Percentiles rank a stretch among this genome's conserved stretches.
Conservation (phyloP, 2,888 invertebrate species). For the Ctena decussata region DNA sequence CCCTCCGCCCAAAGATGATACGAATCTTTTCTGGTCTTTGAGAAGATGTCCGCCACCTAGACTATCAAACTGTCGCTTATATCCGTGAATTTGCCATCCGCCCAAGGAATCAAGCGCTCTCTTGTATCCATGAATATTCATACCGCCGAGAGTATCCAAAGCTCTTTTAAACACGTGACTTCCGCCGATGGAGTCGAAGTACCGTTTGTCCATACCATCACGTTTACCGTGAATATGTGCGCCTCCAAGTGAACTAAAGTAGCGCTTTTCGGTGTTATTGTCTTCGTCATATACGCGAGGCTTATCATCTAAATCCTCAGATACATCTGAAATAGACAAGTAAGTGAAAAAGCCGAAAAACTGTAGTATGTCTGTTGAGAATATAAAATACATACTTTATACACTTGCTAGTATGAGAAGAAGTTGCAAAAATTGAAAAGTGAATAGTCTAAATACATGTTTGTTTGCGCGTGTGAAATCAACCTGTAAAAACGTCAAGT, state of each 20-base stretch:
- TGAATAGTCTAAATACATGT: too few relatives aligned
- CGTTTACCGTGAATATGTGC: conserved; percentile 43
- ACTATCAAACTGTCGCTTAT: conserved; percentile 49
- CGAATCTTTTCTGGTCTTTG: conserved; percentile 41
- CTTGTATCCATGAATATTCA: conserved; percentile 26
- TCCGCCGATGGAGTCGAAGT: conserved; percentile 43
- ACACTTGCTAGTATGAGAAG: too few relatives aligned
- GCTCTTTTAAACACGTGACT: conserved; percentile 35
- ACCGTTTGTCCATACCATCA: conserved; percentile 38
- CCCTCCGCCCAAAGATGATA: neutral
- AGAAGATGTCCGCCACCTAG: conserved; percentile 52
- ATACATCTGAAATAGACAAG: neutral
- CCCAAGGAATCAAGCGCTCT: conserved; percentile 48
- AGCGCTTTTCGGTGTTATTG: conserved; percentile 38
- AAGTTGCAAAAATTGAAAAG: too few relatives aligned
- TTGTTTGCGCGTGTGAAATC: too few relatives aligned
- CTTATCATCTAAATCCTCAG: neutral
- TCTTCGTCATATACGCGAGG: neutral
- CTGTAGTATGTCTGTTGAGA: too few relatives aligned
- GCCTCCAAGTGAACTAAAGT: conserved; percentile 55
- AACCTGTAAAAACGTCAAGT: too few relatives aligned
- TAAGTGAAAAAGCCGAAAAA: too few relatives aligned
- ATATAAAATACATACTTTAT: too few relatives aligned
- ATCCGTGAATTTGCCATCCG: conserved; percentile 37
- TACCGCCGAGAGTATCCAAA: conserved; percentile 32